These are phyloP conservation scores for Amphipoea oculea DNA, from an alignment of 2,888 invertebrate species.

Conservation along the genomic window DNA sequence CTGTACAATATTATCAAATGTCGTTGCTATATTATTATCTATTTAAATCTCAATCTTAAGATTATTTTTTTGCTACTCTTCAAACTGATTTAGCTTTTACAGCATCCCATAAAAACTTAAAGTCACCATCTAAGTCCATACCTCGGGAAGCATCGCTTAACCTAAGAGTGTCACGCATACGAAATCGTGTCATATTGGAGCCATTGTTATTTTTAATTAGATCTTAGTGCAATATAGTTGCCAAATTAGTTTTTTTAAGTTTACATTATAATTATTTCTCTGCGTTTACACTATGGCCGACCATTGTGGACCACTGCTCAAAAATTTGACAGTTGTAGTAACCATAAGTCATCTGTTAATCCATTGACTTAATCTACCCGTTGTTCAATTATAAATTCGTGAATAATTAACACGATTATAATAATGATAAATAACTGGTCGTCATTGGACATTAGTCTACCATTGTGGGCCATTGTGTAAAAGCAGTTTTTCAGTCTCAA, in stretches of 20 bases:
- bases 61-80: background rate
- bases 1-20: background rate
- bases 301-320: background rate
- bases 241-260: conserved; percentile 76
- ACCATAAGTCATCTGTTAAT: background rate
- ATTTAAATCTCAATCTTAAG: background rate
- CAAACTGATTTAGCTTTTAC: background rate
- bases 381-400: background rate
- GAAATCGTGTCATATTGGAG: conserved; percentile 66
- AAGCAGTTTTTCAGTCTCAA: conserved; percentile 32
- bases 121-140: conserved; percentile 8
- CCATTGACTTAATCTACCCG: background rate
- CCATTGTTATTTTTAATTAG: conserved; percentile 69
- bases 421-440: background rate
- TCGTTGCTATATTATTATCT: too few relatives aligned
- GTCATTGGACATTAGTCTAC: background rate
- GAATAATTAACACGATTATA: background rate
- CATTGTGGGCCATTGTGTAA: conserved; percentile 30
- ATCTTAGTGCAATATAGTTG: conserved; percentile 81
- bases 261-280: conserved; percentile 26
- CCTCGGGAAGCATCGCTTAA: conserved; percentile 49
- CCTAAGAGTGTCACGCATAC: conserved; percentile 59
- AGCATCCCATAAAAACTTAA: background rate
- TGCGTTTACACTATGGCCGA: conserved; percentile 21
- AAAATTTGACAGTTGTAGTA: background rate